Base-by-base conservation (phyloP, 2,888 invertebrate species). In the Drosophila siamana region DNA sequence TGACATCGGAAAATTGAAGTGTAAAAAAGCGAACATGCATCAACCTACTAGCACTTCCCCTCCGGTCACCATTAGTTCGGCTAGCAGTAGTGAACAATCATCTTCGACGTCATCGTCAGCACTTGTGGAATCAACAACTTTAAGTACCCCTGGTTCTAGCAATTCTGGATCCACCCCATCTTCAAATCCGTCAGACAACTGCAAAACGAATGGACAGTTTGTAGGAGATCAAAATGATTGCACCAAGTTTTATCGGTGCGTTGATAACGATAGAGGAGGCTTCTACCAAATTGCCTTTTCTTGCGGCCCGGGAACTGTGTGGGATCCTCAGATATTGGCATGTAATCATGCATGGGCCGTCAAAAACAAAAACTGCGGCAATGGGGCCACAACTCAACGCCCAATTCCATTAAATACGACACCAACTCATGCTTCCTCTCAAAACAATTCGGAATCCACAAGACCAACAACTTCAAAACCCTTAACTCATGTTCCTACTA, bases 211-310 rank as follows among this genome's bases (percentile, higher is more conserved):
- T 48, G 93, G 92, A 2, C 82, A 85, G 65, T 93, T 92, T 80
- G 63, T 93, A 8, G 90, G 91, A 0, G 93, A 93, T 85, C 74
- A 87, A 1, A 74, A 89, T 4, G 93, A 94, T 69, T 94, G 94
- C 72, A 92, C 91, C 40, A 94, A 94, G 80, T 94, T 94, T 84
- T 94, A 94, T 77, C 92, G 94, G n/a, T 94, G 94, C 76, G 93
- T 93, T 0, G 90, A 92, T 57, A 91, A 93, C 40, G 93, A 92
- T 4, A 89, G 91, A 40, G 93, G 93, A 2, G 92, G 92, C 1
- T 94, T 90, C 67, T 92, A 80, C 19, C 93, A 91, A 68, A 92
- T 93, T 61, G 91, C 93, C 15, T 94, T 94, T 70, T 91, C 90
- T 2, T 94, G 94, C 69, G 93, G 93, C 0, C 92, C 92, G n/a